Percentiles rank a stretch among this genome's conserved stretches.
phyloP scores from a whole-genome alignment of 1,140 invertebrate species.

The Drosophila leontia region DNA sequence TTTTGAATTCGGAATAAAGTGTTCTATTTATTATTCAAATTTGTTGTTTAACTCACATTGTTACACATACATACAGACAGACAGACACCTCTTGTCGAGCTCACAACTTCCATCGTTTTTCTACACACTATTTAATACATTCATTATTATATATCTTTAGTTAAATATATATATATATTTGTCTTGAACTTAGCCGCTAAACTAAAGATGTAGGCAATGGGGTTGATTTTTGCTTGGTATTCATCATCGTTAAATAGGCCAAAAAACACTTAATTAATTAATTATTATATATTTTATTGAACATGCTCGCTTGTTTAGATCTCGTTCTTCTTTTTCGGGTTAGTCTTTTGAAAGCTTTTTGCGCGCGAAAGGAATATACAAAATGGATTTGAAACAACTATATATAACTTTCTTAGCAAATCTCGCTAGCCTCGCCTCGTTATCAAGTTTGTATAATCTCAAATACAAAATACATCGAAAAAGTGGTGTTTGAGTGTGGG shows the following conservation, averaged over 20 bases:
- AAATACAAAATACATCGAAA: slow-evolving; percentile 80
- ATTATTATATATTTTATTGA: slow-evolving; percentile 19
- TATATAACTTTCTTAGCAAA: slow-evolving; percentile 65
- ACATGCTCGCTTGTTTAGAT: slow-evolving; percentile 26
- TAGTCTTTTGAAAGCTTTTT: slow-evolving; percentile 69
- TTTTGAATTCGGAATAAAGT: slow-evolving; percentile 72
- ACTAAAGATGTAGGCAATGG: slow-evolving; percentile 78
- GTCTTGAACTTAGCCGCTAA: slow-evolving; percentile 79
- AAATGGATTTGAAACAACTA: slow-evolving; percentile 52
- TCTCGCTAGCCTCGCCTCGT: slow-evolving; percentile 26
- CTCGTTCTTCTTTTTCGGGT: slow-evolving; percentile 10
- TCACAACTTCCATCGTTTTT: slow-evolving; percentile 51
- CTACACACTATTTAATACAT: slow-evolving; percentile 82
- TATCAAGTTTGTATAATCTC: slow-evolving; percentile 64
- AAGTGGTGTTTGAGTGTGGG: slow-evolving; percentile 28
- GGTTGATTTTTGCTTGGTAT: slow-evolving; percentile 49
- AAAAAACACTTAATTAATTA: slow-evolving; percentile 44
- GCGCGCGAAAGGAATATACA: slow-evolving; percentile 69
- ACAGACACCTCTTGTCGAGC: slow-evolving; percentile 23
- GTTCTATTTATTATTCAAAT: slow-evolving; percentile 76
- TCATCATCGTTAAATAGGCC: slow-evolving; percentile 39
- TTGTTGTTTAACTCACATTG: slow-evolving; percentile 71
- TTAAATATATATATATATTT: slow-evolving; percentile 47
- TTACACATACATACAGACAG: slow-evolving; percentile 68
- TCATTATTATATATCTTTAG: slow-evolving; percentile 51